Evolutionary conservation across 2,888 invertebrate genomes (phyloP).

Genomic region (Ptychoptera contaminata): DNA sequence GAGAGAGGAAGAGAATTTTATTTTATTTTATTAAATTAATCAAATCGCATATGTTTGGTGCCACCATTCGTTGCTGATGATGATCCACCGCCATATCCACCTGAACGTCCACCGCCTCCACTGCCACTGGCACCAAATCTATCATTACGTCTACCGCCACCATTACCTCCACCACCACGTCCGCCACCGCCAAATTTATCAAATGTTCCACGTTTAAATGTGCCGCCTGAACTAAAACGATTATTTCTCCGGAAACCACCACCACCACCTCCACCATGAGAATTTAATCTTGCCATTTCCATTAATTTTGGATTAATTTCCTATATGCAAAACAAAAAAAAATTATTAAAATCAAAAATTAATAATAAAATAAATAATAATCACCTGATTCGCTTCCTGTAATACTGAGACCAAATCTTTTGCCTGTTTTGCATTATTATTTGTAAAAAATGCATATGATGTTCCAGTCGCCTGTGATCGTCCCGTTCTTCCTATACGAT

Average conservation of each 20-base stretch:
- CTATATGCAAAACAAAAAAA: constrained; percentile 33
- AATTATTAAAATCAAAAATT: constrained; percentile 3
- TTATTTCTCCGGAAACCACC: constrained; percentile 33
- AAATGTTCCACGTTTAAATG: constrained; percentile 31
- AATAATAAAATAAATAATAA: background rate
- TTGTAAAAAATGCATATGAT: constrained; percentile 90
- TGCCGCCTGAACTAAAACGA: constrained; percentile 16
- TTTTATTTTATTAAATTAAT: too few relatives aligned
- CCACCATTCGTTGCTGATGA: too few relatives aligned
- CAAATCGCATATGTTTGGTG: too few relatives aligned
- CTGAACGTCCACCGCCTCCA: too few relatives aligned
- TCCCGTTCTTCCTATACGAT: constrained; percentile 88
- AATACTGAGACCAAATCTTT: constrained; percentile 78
- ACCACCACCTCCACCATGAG: constrained; percentile 40
- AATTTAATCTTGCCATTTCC: constrained; percentile 53
- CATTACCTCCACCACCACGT: too few relatives aligned
- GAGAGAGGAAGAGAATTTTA: too few relatives aligned
- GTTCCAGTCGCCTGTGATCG: constrained; percentile 76
- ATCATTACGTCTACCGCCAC: too few relatives aligned
- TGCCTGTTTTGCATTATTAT: constrained; percentile 73
- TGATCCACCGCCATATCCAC: too few relatives aligned
- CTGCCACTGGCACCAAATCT: too few relatives aligned
- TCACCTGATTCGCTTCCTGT: constrained; percentile 75
- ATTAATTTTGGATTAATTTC: constrained; percentile 72
- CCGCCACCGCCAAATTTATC: background rate